A percentile compares a stretch with the other conserved stretches of the same genome.
phyloP scores from a whole-genome alignment of 2,888 invertebrate species.

The Brachypterus glaber region DNA sequence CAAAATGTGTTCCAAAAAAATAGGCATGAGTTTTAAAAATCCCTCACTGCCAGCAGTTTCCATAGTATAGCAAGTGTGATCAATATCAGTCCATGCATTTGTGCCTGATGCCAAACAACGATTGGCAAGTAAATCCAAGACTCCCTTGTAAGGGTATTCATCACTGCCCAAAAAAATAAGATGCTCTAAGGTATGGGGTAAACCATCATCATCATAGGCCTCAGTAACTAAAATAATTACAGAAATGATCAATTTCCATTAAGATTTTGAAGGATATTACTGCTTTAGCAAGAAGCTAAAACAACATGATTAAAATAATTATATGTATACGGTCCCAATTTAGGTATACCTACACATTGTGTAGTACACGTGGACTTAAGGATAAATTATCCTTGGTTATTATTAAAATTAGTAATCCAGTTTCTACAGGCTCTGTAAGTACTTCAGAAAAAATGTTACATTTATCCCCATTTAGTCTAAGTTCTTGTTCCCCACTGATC shows the following conservation, averaged over 20 bases:
- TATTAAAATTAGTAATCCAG: too few relatives aligned
- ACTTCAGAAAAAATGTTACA: too few relatives aligned
- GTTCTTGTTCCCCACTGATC: too few relatives aligned
- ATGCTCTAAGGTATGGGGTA: slow-evolving; percentile 89
- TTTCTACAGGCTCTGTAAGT: too few relatives aligned
- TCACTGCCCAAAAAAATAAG: slow-evolving; percentile 85
- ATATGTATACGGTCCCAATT: too few relatives aligned
- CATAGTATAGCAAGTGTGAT: slow-evolving; percentile 86
- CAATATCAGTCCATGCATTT: slow-evolving; percentile 81
- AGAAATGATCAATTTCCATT: background rate
- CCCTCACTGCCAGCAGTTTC: slow-evolving; percentile 81
- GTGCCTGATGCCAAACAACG: slow-evolving; percentile 85
- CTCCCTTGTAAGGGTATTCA: slow-evolving; percentile 81
- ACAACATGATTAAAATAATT: slow-evolving; percentile 1
- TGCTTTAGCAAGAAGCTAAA: background rate
- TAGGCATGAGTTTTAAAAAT: slow-evolving; percentile 77
- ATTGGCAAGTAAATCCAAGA: slow-evolving; percentile 80
- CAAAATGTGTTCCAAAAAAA: slow-evolving; percentile 84
- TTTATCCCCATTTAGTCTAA: too few relatives aligned
- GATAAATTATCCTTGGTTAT: too few relatives aligned
- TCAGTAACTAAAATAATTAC: slow-evolving; percentile 61
- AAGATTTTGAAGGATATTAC: background rate
- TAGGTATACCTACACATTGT: too few relatives aligned
- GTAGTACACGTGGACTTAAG: too few relatives aligned
- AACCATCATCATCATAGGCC: slow-evolving; percentile 82